Evolutionary conservation across 2,888 invertebrate genomes (phyloP), one percentile per base, ranked within the genome.

Genomic region (Malachius bipustulatus): DNA sequence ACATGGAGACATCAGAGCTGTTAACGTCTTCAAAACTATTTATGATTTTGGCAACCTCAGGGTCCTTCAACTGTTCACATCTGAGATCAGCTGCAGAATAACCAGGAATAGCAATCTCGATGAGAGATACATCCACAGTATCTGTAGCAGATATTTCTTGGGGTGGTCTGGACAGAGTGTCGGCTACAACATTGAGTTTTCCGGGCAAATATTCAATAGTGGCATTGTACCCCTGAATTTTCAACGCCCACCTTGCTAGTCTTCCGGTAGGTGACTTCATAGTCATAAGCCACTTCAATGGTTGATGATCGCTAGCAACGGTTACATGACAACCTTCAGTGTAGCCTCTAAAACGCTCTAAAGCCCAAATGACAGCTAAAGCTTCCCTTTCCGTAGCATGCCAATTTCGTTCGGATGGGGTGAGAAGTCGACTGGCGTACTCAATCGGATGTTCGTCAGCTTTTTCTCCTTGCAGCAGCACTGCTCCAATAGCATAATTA

Each of bases 201-300:
- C 64, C 64, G 1, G 56, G 58, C 2, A 53, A 48, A 36, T 65
- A 62, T 4, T 49, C 41, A 3, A 64, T 50, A 0, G 49, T 42
- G 3, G 64, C 38, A 16, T 62, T 50, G 38, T 51, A 64, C 2
- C 48, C 40, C 41, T 63, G 59, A 1, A 67, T 37, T 8, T 46
- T 38, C 4, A 66, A 29, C 1, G 59, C 57, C 67, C 65, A 68
- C 26, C 65, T 41, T 1, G 57, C 58, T 0, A 69, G 40, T 16
- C 65, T 38, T 8, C 62, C 62, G n/a, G 52, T 49, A 0, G 59
- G 57, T 4, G 62, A 50, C 38, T 62, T 61, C 3, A 63, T 24
- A 1, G 48, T 44, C 39, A 60, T 41, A 4, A 66, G 40, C 57
- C 60, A 66, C 51, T 60, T 57, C 16, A 34, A 11, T n/a, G 34